Evolutionary conservation across 1,140 invertebrate species (phyloP).

Genomic region (Globodera rostochiensis): DNA sequence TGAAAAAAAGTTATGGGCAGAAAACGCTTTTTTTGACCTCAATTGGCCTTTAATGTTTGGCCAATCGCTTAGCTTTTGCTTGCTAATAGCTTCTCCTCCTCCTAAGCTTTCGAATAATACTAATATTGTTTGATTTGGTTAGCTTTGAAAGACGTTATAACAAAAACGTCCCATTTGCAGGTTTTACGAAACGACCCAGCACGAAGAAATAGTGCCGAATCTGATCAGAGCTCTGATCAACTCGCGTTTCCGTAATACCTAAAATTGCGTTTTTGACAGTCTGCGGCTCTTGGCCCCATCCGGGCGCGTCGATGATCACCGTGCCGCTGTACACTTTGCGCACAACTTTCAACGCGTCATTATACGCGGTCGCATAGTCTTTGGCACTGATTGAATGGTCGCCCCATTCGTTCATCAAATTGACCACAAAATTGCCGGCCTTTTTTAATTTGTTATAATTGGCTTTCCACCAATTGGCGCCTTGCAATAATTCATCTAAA

Average conservation of each 20-base stretch:
- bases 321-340: not conserved
- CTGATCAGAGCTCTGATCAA: no score
- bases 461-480: constrained; percentile 4
- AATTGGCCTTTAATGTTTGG: no score
- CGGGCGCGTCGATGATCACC: constrained; percentile 7
- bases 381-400: not conserved
- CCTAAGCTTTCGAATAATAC: no score
- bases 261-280: not conserved
- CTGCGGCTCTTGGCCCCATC: constrained; percentile 1
- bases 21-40: no score
- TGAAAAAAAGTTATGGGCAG: no score
- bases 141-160: no score
- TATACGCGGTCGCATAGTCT: not conserved
- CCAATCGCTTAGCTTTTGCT: no score
- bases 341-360: constrained; percentile 1
- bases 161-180: no score
- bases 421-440: not conserved
- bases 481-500: not conserved
- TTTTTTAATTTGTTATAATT: not conserved
- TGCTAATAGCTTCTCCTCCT: no score
- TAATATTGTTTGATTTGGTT: no score
- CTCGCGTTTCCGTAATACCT: not conserved
- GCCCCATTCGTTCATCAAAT: constrained; percentile 6
- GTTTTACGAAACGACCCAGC: no score
- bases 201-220: no score